These are phyloP conservation scores for Eumacrocentrus americanus DNA, from an alignment of 2,888 invertebrate genomes.

Conservation along the genomic window DNA sequence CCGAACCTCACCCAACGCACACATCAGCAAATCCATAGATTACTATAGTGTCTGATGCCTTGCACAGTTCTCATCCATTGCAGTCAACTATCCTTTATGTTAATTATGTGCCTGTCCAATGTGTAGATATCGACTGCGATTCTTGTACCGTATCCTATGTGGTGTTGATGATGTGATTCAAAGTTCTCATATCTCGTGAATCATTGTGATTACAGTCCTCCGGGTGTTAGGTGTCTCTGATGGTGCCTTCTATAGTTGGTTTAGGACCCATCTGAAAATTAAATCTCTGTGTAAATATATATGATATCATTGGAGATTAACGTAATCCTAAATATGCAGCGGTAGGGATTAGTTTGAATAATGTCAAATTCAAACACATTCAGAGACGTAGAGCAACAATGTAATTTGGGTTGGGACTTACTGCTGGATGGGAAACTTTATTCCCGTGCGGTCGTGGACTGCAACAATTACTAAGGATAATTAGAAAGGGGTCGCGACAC, in stretches of 20 bases:
- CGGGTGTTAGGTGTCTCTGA: constrained; percentile 1
- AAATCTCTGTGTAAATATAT: neutral
- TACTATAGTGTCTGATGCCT: too few species aligned
- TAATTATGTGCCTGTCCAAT: neutral
- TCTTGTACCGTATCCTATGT: neutral
- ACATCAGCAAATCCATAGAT: neutral
- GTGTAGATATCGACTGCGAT: constrained; percentile 16
- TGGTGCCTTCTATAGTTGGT: neutral
- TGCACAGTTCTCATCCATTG: too few species aligned
- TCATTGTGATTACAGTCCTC: constrained; percentile 19
- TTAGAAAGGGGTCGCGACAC: constrained; percentile 26
- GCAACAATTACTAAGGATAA: constrained; percentile 34
- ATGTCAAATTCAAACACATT: neutral
- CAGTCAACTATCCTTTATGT: constrained; percentile 3
- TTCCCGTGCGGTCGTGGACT: constrained; percentile 36
- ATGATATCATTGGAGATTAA: neutral
- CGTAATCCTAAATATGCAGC: neutral
- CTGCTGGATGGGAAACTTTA: constrained; percentile 37
- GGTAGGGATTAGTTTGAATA: neutral
- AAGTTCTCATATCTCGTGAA: constrained; percentile 21
- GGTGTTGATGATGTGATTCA: neutral
- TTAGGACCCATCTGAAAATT: neutral
- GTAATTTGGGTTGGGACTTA: constrained; percentile 12
- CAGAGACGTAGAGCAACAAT: neutral
- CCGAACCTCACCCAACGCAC: constrained; percentile 11